Evolutionary conservation across 2,113 vertebrate genomes (phyloP), one percentile per base, ranked within the genome.

Genomic region (Mastomys natalensis): DNA sequence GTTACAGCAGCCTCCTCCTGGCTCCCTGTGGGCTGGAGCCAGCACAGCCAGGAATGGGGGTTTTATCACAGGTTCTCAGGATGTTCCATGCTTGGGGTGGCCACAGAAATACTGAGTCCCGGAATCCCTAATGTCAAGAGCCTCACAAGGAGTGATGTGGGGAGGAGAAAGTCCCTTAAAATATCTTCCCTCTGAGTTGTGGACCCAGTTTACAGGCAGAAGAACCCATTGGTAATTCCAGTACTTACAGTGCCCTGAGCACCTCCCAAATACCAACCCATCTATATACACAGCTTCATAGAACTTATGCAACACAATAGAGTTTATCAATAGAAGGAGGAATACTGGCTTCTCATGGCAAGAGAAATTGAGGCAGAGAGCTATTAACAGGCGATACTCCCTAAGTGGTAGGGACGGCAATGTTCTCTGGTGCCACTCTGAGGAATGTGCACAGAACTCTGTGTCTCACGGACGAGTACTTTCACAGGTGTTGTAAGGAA

Each of bases 1-100:
- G 87, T 98, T 97, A 98, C 96, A 3, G 34, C 9, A 0, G 0
- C 95, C 72, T 72, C 62, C 72, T 77, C 26, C 55, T 87, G 17
- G 1, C 80, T 48, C 66, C 11, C 26, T 43, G 2, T 0, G 7
- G 40, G 24, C 43, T 82, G 53, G n/a, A 64, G 37, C 1, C 37
- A 66, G 51, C 85, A 22, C 48, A 48, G 24, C 29, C 51, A 40
- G 15, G 78, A 68, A 74, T 60, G 12, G 60, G 40, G 22, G 12
- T 53, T 11, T 3, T 8, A 31, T 34, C 26, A 16, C 72, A 58
- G 8, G 17, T 72, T 72, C 31, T 43, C 37, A 12, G 72, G 81
- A 17, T 3, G 3, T 43, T 74, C 82, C 40, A 34, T 15, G 60
- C 26, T 9, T 34, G 45, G 89, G 55, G 26, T 12, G 22, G 9